Percentiles rank a stretch among this genome's conserved stretches.
Evolutionary conservation across 2,113 vertebrate species (phyloP).

Genomic region (Butorides virescens): DNA sequence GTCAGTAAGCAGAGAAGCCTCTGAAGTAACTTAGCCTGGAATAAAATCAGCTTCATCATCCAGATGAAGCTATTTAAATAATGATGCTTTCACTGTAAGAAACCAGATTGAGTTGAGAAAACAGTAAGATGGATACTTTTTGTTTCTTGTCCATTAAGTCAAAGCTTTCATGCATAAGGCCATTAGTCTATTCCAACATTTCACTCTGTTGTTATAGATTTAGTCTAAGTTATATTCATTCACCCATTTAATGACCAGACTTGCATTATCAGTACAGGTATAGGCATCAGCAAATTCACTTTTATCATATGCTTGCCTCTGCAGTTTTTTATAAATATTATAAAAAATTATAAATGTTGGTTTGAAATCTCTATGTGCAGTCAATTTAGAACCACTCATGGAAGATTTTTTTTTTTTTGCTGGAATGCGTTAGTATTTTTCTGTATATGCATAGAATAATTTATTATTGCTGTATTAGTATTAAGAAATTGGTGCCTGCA

Average conservation of each 20-base stretch:
- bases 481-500: constrained; percentile 23
- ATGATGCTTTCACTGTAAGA: constrained; percentile 6
- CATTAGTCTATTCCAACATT: not conserved
- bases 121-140: constrained; percentile 10
- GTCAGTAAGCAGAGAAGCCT: not conserved
- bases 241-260: not conserved
- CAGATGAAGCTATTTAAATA: constrained; percentile 39
- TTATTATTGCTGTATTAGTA: not conserved
- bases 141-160: not conserved
- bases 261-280: not conserved
- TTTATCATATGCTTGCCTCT: not conserved
- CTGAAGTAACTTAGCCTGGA: not conserved
- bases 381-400: not conserved
- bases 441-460: not conserved
- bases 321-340: not conserved
- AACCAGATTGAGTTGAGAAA: constrained; percentile 32
- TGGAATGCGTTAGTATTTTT: constrained; percentile 25
- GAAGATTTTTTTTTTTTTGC: not conserved
- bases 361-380: constrained; percentile 48
- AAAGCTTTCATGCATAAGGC: not conserved
- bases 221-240: not conserved
- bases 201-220: not conserved
- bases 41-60: constrained; percentile 40
- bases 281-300: not conserved
- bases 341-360: not conserved